Evolutionary conservation across 2,888 invertebrate species (phyloP), one percentile per base, ranked within the genome.

Genomic region (Scaptomyza tumidula): DNA sequence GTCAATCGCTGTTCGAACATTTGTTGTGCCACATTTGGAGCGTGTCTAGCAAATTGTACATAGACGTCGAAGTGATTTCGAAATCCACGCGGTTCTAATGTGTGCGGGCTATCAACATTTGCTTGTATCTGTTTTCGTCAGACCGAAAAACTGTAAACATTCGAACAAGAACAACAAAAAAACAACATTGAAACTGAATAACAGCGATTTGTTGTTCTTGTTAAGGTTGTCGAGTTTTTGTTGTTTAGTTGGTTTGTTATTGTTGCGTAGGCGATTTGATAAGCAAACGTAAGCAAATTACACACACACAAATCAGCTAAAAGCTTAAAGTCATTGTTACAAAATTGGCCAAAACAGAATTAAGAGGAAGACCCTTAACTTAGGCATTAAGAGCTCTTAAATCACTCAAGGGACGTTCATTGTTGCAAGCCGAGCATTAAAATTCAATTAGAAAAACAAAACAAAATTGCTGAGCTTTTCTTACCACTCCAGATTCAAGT

Each of bases 391-490:
- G 44, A 62, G 49, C 29, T 13, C 44, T 13, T 14, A 16, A 16
- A 33, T 13, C 5, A 46, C 24, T 50, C 27, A 24, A 13, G 60
- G 46, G 43, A 57, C 45, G n/a, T 35, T n/a, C 11, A 2, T 19
- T 19, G 19, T 16, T 16, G 33, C 43, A 6, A 60, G 31, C 35
- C 44, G 16, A 43, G 68, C 76, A 87, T 87, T 82, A 87, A 82
- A 87, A 87, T 87, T 87, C 88, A 86, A 82, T 87, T 82, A 87
- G 83, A 73, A 49, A 65, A 62, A 31, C 69, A 58, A n/a, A 57
- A 39, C 9, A 41, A 56, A 68, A 65, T 57, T 52, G 75, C 60
- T 45, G 33, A 52, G 75, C 71, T 71, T 74, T 53, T 16, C 13
- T 35, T 13, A 2, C 27, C 37, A 27, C 56, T 29, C 13, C 43